Evolutionary conservation across 2,113 vertebrate genomes (phyloP).

Genomic region (Microcebus tavaratra): DNA sequence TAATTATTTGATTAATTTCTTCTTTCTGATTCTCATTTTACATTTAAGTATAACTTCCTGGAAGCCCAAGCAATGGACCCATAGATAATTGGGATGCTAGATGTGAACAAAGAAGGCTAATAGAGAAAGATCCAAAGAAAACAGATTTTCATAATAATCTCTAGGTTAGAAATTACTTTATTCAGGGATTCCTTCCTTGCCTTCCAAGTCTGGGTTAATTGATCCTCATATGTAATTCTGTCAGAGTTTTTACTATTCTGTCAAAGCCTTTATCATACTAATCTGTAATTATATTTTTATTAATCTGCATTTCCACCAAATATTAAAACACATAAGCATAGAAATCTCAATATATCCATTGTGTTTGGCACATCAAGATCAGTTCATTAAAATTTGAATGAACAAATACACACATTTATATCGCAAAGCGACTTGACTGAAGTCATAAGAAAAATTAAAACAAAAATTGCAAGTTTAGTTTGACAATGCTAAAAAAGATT

Average conservation of each 20-base stretch:
- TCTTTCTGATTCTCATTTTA: neutral
- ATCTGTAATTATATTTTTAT: neutral
- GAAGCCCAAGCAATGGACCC: neutral
- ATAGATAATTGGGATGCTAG: neutral
- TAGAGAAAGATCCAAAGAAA: neutral
- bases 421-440: neutral
- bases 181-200: neutral
- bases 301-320: neutral
- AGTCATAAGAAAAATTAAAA: neutral
- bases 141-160: neutral
- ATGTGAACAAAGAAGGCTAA: neutral
- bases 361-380: neutral
- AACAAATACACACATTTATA: neutral
- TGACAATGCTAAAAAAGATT: neutral
- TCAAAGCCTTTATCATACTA: neutral
- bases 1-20: neutral
- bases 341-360: neutral
- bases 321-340: neutral
- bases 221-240: neutral
- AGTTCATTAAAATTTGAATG: neutral
- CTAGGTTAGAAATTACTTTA: constrained; percentile 8
- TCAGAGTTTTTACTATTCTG: neutral
- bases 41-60: neutral
- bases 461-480: neutral
- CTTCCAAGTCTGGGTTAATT: neutral